Percentiles rank a stretch among this genome's conserved stretches.
phyloP scores from a whole-genome alignment of 2,888 invertebrate genomes.

The Macrophya alboannulata region DNA sequence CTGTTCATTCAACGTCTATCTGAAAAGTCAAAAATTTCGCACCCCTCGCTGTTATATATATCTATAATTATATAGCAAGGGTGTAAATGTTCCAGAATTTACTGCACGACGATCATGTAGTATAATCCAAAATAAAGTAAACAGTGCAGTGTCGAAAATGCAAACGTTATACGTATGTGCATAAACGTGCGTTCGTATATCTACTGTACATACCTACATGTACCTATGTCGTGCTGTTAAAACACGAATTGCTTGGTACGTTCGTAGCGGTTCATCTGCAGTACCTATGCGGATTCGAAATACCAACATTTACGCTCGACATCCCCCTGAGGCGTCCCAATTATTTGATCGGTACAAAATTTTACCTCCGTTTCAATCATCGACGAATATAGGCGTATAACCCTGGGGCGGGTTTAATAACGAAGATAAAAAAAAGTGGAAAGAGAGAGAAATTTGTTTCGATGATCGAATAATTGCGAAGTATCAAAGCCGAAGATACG shows the following conservation, averaged over 20 bases:
- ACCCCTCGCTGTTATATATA: background rate
- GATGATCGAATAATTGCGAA: background rate
- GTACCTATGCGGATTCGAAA: background rate
- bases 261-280: background rate
- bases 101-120: background rate
- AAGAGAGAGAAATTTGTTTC: background rate
- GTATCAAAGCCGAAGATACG: background rate
- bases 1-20: background rate
- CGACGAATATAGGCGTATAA: background rate
- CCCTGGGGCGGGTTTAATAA: background rate
- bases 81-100: background rate
- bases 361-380: background rate
- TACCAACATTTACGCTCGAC: background rate
- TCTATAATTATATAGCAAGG: background rate
- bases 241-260: conserved; percentile 58
- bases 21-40: background rate
- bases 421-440: background rate
- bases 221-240: conserved; percentile 59
- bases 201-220: background rate
- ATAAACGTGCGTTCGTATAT: background rate
- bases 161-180: conserved; percentile 63
- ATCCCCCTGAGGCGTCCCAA: background rate
- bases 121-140: conserved; percentile 76
- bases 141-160: conserved; percentile 71
- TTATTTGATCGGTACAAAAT: background rate